Evolutionary conservation across 2,888 invertebrate genomes (phyloP).

Genomic region (Lasioglossum villosulum): DNA sequence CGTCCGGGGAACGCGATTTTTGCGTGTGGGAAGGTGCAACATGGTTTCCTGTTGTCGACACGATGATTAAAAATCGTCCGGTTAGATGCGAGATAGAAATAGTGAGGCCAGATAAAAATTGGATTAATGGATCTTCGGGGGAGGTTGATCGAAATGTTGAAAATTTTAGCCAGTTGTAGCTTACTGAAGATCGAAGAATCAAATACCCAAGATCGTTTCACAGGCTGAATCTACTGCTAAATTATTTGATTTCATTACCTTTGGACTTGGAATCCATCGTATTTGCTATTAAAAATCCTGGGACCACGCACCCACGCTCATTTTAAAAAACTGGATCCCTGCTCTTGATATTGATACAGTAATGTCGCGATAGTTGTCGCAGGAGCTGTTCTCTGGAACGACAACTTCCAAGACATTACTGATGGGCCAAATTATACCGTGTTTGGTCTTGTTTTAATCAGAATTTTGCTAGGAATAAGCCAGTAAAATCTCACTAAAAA

Average conservation of each 20-base stretch:
- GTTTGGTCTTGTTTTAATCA: no score
- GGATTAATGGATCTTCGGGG: neutral
- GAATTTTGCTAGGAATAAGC: no score
- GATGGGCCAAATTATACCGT: no score
- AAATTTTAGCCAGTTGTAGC: neutral
- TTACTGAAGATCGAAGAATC: neutral
- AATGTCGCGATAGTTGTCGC: no score
- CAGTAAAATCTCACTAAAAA: no score
- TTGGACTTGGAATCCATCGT: neutral
- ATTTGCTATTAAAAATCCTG: neutral
- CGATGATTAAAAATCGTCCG: neutral
- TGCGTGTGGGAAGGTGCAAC: neutral
- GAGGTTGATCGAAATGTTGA: neutral
- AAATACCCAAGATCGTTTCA: neutral
- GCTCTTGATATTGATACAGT: no score
- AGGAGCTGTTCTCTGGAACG: no score
- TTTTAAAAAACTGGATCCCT: no score
- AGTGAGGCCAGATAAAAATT: neutral
- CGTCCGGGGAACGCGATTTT: neutral
- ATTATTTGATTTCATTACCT: neutral
- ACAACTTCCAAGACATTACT: no score
- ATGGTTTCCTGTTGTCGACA: neutral
- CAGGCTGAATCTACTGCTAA: neutral
- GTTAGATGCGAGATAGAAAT: neutral
- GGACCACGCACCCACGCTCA: no score